phyloP scores from a whole-genome alignment of 2,113 vertebrate genomes.

The Oophaga pumilio region DNA sequence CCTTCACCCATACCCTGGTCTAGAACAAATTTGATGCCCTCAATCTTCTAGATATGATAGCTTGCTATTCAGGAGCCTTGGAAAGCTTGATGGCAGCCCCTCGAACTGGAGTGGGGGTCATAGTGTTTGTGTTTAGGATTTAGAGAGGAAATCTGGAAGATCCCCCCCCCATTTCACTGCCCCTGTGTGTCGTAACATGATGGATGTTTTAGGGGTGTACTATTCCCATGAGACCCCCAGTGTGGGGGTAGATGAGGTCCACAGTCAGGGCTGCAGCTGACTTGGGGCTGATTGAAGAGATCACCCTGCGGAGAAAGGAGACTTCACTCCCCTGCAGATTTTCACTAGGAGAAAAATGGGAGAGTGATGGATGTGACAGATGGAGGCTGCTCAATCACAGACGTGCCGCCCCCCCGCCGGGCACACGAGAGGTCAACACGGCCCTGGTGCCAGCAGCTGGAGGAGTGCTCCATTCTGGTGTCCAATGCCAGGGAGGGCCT shows the following conservation, averaged over 20 bases:
- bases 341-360: conserved; percentile 12
- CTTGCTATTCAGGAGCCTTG: too few relatives aligned
- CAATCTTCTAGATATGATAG: too few relatives aligned
- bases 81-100: background rate
- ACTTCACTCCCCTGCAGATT: background rate
- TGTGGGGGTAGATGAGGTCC: background rate
- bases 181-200: too few relatives aligned
- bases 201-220: background rate
- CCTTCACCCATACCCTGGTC: too few relatives aligned
- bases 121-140: background rate
- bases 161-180: background rate
- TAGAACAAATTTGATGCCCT: too few relatives aligned
- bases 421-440: background rate
- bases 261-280: background rate
- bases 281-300: conserved; percentile 21
- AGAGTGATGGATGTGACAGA: conserved; percentile 41
- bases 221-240: background rate
- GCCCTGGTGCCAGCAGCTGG: background rate
- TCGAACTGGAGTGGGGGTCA: background rate
- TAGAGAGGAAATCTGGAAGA: background rate
- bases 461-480: background rate
- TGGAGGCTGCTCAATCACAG: conserved; percentile 8
- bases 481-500: too few relatives aligned
- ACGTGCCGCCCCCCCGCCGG: background rate
- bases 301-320: conserved; percentile 1